Percentiles rank a stretch among this genome's conserved stretches.
phyloP scores from a whole-genome alignment of 2,888 invertebrate genomes.

The Trachelus iudaicus region DNA sequence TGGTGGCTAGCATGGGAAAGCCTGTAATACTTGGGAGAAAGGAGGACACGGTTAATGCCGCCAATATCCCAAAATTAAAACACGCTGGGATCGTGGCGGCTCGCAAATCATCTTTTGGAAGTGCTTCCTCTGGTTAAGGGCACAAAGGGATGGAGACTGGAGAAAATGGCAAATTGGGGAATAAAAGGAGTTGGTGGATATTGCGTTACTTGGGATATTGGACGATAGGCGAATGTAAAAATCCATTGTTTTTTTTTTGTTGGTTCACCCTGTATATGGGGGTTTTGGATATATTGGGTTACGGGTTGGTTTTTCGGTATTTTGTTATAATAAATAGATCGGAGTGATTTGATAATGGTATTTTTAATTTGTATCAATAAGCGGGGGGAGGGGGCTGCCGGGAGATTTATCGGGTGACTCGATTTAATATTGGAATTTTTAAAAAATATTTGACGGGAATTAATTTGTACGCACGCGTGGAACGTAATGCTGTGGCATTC shows the following conservation, averaged over 20 bases:
- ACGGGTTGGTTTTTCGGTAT: neutral
- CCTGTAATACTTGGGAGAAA: neutral
- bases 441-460: neutral
- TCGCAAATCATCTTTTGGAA: slow-evolving; percentile 48
- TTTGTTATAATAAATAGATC: neutral
- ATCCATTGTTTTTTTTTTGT: slow-evolving; percentile 10
- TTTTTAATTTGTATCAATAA: neutral
- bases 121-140: slow-evolving; percentile 32
- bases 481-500: neutral
- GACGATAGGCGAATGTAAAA: slow-evolving; percentile 7
- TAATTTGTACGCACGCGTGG: neutral
- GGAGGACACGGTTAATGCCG: slow-evolving; percentile 23
- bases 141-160: slow-evolving; percentile 19
- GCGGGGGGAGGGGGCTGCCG: neutral
- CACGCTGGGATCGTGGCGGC: slow-evolving; percentile 30
- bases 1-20: neutral
- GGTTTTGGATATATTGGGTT: neutral
- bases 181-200: neutral
- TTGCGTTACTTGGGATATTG: slow-evolving; percentile 10
- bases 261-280: neutral
- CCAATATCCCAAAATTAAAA: slow-evolving; percentile 56
- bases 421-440: neutral
- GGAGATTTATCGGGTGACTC: neutral
- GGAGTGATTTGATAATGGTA: neutral
- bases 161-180: neutral